Base-by-base conservation (phyloP, 37 sponge, comb jelly and placozoan species). In the Amphimedon queenslandica region DNA sequence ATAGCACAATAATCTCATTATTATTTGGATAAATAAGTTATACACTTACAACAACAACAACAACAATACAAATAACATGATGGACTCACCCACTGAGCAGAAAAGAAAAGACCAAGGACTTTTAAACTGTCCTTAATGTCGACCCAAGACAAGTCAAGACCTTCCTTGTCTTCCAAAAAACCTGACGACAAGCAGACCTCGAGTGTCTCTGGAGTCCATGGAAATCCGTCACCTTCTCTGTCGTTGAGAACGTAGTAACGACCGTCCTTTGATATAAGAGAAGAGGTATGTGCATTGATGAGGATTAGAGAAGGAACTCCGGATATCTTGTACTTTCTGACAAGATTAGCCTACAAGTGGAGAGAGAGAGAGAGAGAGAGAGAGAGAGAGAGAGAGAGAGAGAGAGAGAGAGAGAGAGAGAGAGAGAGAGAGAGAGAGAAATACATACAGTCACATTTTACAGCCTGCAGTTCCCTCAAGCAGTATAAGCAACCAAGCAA, bases 11-110 rank as follows among this genome's bases (percentile, higher is more conserved):
- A n/a, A n/a, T n/a, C n/a, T n/a, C n/a, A n/a, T n/a, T n/a, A n/a
- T n/a, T n/a, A n/a, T n/a, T n/a, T n/a, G n/a, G n/a, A n/a, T n/a
- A n/a, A n/a, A n/a, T n/a, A n/a, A n/a, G n/a, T n/a, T n/a, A n/a
- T n/a, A n/a, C n/a, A n/a, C n/a, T n/a, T n/a, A n/a, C n/a, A n/a
- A n/a, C n/a, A n/a, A n/a, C n/a, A n/a, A n/a, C n/a, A n/a, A n/a
- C n/a, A n/a, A n/a, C n/a, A n/a, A n/a, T n/a, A n/a, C n/a, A n/a
- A n/a, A n/a, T n/a, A n/a, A n/a, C n/a, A n/a, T n/a, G n/a, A n/a
- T n/a, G n/a, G n/a, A 71, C 88, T 72, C 81, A 88, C 94, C 98
- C 98, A 97, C 40, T 93, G 89, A 41, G 98, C 98, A 18, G 94
- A 93, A 72, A 97, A 93, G 77, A 93, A 97, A 25, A 97, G 3